Evolutionary conservation across 2,888 invertebrate species (phyloP).

Genomic region (Synanthedon andrenaeformis): DNA sequence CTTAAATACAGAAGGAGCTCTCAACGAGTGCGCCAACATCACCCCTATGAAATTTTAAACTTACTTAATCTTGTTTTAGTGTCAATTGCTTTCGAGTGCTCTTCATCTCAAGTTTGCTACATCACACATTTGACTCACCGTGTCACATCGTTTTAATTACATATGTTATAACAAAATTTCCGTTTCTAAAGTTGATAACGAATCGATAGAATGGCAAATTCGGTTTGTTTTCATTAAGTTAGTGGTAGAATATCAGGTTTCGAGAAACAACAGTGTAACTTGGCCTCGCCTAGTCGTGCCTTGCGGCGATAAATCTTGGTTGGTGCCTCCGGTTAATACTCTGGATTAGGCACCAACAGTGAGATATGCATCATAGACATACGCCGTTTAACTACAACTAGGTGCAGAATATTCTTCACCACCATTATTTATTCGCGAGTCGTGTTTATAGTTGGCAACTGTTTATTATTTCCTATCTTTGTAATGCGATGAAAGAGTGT

Average conservation of each 20-base stretch:
- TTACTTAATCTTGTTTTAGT: conserved; percentile 23
- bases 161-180: background rate
- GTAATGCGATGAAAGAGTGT: background rate
- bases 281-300: conserved; percentile 31
- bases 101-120: conserved; percentile 3
- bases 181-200: background rate
- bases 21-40: conserved; percentile 36
- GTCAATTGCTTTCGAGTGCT: conserved; percentile 19
- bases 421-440: background rate
- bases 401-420: background rate
- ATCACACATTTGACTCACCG: background rate
- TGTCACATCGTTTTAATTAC: background rate
- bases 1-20: conserved; percentile 40
- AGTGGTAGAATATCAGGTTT: conserved; percentile 28
- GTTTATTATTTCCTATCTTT: background rate
- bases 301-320: conserved; percentile 43
- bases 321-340: conserved; percentile 43
- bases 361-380: conserved; percentile 37
- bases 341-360: conserved; percentile 42
- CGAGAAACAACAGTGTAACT: conserved; percentile 32
- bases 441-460: background rate
- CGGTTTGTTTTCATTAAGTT: conserved; percentile 11
- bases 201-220: background rate
- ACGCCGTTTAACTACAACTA: conserved; percentile 16
- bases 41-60: conserved; percentile 40